Percentiles rank a stretch among this genome's conserved stretches.
Conservation (phyloP, 64 coral and sea anemone genomes). For the Hydrozoanthus tunicans region DNA sequence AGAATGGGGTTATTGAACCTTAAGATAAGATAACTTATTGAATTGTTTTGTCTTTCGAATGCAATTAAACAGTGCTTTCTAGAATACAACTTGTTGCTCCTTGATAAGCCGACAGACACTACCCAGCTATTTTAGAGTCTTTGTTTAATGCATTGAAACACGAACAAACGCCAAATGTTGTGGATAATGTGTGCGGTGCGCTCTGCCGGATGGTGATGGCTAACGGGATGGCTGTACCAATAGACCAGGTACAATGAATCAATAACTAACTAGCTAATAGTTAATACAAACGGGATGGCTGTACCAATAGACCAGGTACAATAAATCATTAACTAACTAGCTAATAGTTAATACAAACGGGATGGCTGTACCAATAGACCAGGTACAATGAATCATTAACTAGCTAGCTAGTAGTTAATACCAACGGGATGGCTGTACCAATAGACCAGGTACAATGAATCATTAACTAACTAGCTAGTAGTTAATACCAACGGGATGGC, state of each 20-base stretch:
- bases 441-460: conserved; percentile 73
- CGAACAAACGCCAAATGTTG: conserved; percentile 67
- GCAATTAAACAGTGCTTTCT: background rate
- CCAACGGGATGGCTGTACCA: conserved; percentile 59
- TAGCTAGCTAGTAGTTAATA: no score
- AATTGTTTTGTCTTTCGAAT: no score
- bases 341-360: background rate
- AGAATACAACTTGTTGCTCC: conserved; percentile 22
- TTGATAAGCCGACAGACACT: conserved; percentile 75
- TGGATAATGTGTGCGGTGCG: conserved; percentile 95
- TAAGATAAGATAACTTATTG: no score
- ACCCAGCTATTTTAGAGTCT: conserved; percentile 77
- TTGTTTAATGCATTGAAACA: conserved; percentile 67
- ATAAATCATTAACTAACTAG: no score
- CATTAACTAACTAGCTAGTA: no score
- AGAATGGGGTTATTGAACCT: no score
- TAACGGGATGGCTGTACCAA: conserved; percentile 70
- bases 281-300: background rate
- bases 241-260: conserved; percentile 73
- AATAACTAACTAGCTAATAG: no score
- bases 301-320: conserved; percentile 88
- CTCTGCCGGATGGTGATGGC: conserved; percentile 93
- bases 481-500: conserved; percentile 6
- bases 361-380: conserved; percentile 78
- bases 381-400: conserved; percentile 47